Evolutionary conservation across 2,113 vertebrate genomes (phyloP).

Genomic region (Morphnarchus princeps): DNA sequence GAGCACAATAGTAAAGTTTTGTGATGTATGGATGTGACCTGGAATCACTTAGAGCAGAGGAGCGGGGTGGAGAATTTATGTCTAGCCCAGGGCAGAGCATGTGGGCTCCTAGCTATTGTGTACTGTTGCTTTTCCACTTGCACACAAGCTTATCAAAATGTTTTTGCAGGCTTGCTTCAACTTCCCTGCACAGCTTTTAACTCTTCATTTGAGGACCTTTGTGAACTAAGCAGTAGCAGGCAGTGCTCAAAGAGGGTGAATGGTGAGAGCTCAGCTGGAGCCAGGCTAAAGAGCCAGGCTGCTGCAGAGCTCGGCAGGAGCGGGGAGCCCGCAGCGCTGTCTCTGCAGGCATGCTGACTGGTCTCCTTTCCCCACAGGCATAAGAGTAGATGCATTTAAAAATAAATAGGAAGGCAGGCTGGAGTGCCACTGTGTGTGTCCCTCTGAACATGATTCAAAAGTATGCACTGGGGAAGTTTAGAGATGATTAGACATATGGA

Average conservation of each 20-base stretch:
- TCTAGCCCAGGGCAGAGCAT: slow-evolving; percentile 45
- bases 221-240: not conserved
- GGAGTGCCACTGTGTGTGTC: not conserved
- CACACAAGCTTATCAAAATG: slow-evolving; percentile 31
- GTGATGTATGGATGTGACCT: slow-evolving; percentile 46
- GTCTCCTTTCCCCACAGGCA: not conserved
- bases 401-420: not conserved
- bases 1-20: not conserved
- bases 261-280: not conserved
- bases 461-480: not conserved
- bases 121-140: slow-evolving; percentile 9
- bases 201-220: not conserved
- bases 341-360: not conserved
- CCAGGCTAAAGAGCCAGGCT: not conserved
- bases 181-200: not conserved
- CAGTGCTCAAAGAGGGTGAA: not conserved
- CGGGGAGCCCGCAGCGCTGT: not conserved
- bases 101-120: slow-evolving; percentile 2
- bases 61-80: not conserved
- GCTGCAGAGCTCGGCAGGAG: not conserved
- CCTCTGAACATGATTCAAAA: not conserved
- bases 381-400: not conserved
- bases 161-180: slow-evolving; percentile 28
- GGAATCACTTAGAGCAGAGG: slow-evolving; percentile 47
- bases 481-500: not conserved